Evolutionary conservation across 2,797 vertebrate genomes (phyloP), one percentile per base, ranked within the genome.

Genomic region (Pipistrellus nathusii): DNA sequence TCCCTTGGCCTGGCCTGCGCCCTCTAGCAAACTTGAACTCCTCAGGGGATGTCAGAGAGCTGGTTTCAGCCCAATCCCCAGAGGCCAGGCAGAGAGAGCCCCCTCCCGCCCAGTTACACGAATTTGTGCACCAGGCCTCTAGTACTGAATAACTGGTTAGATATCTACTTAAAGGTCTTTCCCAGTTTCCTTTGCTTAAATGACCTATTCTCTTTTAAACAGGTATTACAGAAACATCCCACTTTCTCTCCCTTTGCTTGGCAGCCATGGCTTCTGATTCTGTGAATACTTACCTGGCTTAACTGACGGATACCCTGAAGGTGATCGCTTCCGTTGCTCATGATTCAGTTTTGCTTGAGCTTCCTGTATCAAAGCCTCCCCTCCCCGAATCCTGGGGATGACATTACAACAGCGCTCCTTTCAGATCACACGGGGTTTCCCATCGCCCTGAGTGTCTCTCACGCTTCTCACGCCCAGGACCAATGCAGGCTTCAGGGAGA

Each of bases 241-340:
- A 2, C 44, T 88, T 86, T 76, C 73, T 27, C 64, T 73, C 69
- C 46, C 66, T 80, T 87, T 85, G 81, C 44, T 82, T 62, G 15
- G 48, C 1, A 88, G 89, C 73, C 76, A 11, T n/a, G 62, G 20
- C 13, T 85, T 72, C 86, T 17, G 69, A 94, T 48, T 57, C 90
- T 71, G 48, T 20, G 64, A 83, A 71, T 66, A 75, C 94, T 88
- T 77, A 88, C 69, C 83, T n/a, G 75, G 15, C 20, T 85, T 44
- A 69, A 77, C 48, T 73, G 72, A 76, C 7, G 15, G 71, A 64
- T 69, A 23, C 89, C 69, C 89, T 51, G 86, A 73, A 92, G 91
- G 82, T 73, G 68, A 59, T 76, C 72, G 46, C 48, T 75, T 11
- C 59, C 32, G n/a, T 30, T n/a, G 88, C 35, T 92, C 77, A 3